Conservation (phyloP, 2,888 invertebrate genomes). For the Trisateles emortualis region DNA sequence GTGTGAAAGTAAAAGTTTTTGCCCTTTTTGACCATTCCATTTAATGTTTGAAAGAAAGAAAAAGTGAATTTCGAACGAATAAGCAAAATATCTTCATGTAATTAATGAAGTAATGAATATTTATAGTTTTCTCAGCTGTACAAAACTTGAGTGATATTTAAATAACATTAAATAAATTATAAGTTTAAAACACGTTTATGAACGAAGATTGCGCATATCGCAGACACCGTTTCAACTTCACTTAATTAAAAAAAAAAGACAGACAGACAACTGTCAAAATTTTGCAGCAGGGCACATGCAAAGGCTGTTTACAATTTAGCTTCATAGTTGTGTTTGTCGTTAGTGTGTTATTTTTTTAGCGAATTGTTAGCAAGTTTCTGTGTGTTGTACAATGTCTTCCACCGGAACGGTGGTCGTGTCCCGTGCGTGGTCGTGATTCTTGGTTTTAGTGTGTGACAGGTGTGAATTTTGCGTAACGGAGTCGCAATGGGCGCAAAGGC, state of each 20-base stretch:
- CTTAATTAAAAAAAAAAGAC: slow-evolving; percentile 46
- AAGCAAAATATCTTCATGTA: too few species aligned
- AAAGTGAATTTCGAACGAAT: too few species aligned
- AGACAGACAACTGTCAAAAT: slow-evolving; percentile 84
- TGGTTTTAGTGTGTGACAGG: slow-evolving; percentile 69
- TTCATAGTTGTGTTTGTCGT: slow-evolving; percentile 73
- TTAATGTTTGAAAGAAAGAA: too few species aligned
- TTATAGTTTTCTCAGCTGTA: too few species aligned
- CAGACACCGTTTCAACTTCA: slow-evolving; percentile 54
- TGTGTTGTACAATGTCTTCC: slow-evolving; percentile 82
- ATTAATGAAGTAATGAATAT: too few species aligned
- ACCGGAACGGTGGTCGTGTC: slow-evolving; percentile 76
- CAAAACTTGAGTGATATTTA: too few species aligned
- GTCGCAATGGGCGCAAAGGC: slow-evolving; percentile 93
- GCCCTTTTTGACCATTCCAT: too few species aligned
- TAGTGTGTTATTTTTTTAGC: slow-evolving; percentile 64
- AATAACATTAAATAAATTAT: too few species aligned
- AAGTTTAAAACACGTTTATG: slow-evolving; percentile 41
- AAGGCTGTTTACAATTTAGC: slow-evolving; percentile 83
- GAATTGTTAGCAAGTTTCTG: slow-evolving; percentile 52
- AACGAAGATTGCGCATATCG: slow-evolving; percentile 52
- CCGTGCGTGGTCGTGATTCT: slow-evolving; percentile 79
- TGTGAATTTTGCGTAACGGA: slow-evolving; percentile 84
- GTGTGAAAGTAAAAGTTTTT: too few species aligned
- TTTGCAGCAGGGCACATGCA: slow-evolving; percentile 84